A percentile compares a stretch with the other conserved stretches of the same genome.
Conservation (phyloP, 2,888 invertebrate species). For the Agriopis leucophaearia region DNA sequence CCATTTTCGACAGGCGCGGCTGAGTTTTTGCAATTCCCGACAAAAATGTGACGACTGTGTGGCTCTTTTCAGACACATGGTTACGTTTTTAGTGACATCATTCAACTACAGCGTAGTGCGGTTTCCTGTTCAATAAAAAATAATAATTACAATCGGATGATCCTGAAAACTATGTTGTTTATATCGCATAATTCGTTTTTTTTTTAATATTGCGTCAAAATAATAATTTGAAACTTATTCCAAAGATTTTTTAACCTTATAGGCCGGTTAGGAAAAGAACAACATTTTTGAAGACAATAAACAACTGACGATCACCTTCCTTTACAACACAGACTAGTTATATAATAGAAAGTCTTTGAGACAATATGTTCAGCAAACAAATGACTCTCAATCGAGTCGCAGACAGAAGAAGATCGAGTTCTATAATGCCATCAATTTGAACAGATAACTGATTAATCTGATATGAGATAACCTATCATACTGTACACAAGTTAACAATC, state of each 20-base stretch:
- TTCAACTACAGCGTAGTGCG: slow-evolving; percentile 7
- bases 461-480: slow-evolving; percentile 24
- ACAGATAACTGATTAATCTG: not conserved
- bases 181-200: too few species aligned
- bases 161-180: too few species aligned
- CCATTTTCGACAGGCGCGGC: slow-evolving; percentile 24
- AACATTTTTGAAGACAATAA: too few species aligned
- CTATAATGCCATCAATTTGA: slow-evolving; percentile 16
- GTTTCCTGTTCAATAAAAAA: not conserved
- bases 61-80: slow-evolving; percentile 20
- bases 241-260: too few species aligned
- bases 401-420: not conserved
- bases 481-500: slow-evolving; percentile 36
- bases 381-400: not conserved
- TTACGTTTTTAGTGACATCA: slow-evolving; percentile 12
- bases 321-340: too few species aligned
- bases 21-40: slow-evolving; percentile 29
- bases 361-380: slow-evolving; percentile 3
- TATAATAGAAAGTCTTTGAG: too few species aligned
- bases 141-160: too few species aligned
- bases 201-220: too few species aligned
- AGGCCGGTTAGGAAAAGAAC: too few species aligned
- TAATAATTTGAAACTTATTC: too few species aligned
- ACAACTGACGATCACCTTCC: too few species aligned
- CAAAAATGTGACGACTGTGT: slow-evolving; percentile 30